phyloP scores from a whole-genome alignment of 1,140 invertebrate species.

The Ptiloglossa arizonensis region DNA sequence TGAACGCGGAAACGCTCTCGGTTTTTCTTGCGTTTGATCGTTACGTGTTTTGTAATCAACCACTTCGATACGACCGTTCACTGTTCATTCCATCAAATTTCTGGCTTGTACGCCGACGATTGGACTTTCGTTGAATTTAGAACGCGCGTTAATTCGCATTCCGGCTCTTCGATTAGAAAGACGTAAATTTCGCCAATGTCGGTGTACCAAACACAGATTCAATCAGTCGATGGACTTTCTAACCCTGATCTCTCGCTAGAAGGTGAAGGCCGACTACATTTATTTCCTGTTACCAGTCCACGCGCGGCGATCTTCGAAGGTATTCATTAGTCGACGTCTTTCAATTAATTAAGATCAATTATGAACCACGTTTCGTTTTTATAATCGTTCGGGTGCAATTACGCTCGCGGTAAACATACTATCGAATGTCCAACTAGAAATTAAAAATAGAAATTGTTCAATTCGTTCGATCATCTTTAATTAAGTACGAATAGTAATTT shows the following conservation, averaged over 20 bases:
- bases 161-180: background rate
- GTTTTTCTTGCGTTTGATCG: background rate
- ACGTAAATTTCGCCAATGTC: background rate
- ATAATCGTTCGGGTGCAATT: too few relatives aligned
- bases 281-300: constrained; percentile 46
- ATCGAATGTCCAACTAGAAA: too few relatives aligned
- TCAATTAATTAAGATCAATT: constrained; percentile 28
- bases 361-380: too few relatives aligned
- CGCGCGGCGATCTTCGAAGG: background rate
- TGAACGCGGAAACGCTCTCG: too few relatives aligned
- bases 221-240: constrained; percentile 43
- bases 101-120: too few relatives aligned
- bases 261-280: constrained; percentile 63
- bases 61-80: too few relatives aligned
- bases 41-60: background rate
- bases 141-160: constrained; percentile 4
- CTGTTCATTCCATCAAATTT: too few relatives aligned
- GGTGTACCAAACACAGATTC: constrained; percentile 7
- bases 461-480: too few relatives aligned
- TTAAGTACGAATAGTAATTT: too few relatives aligned
- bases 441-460: too few relatives aligned
- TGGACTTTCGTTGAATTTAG: background rate
- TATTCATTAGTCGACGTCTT: constrained; percentile 35
- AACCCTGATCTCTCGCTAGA: constrained; percentile 62
- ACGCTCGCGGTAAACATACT: too few relatives aligned